phyloP scores from a whole-genome alignment of 2,888 invertebrate species.

The Chrysodeixis includens region DNA sequence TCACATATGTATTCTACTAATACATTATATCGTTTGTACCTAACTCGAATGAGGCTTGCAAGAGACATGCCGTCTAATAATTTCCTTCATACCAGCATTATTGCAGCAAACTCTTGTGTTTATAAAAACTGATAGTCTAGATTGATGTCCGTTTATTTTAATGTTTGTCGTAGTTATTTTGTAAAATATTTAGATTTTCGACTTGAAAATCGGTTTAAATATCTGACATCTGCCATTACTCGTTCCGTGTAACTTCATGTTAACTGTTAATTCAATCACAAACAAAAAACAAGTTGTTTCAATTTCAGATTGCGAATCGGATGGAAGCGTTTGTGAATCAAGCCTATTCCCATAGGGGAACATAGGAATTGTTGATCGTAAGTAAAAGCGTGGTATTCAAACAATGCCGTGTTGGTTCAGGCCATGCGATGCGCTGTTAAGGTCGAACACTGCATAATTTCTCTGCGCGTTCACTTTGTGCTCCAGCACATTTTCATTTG shows the following conservation, averaged over 20 bases:
- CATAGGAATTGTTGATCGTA: slow-evolving; percentile 70
- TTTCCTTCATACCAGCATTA: slow-evolving; percentile 19
- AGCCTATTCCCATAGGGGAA: slow-evolving; percentile 28
- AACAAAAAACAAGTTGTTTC: background rate
- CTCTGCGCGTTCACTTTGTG: slow-evolving; percentile 68
- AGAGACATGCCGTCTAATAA: slow-evolving; percentile 31
- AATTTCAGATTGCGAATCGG: background rate
- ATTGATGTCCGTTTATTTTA: background rate
- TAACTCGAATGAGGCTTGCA: slow-evolving; percentile 37
- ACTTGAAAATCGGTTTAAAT: background rate
- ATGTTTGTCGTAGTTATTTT: background rate
- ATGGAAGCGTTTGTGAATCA: slow-evolving; percentile 19
- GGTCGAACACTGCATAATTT: slow-evolving; percentile 75
- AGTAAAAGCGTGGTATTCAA: slow-evolving; percentile 77
- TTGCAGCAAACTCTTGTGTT: slow-evolving; percentile 5
- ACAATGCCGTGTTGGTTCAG: slow-evolving; percentile 81
- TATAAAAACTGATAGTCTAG: background rate
- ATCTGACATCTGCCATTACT: background rate
- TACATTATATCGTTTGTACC: slow-evolving; percentile 38
- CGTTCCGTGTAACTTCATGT: background rate
- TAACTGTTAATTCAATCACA: background rate
- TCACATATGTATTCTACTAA: slow-evolving; percentile 35
- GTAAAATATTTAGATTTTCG: too few relatives aligned
- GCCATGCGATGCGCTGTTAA: slow-evolving; percentile 75
- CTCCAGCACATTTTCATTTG: slow-evolving; percentile 64